phyloP scores from a whole-genome alignment of 1,140 invertebrate species.

The Chelonus insularis region DNA sequence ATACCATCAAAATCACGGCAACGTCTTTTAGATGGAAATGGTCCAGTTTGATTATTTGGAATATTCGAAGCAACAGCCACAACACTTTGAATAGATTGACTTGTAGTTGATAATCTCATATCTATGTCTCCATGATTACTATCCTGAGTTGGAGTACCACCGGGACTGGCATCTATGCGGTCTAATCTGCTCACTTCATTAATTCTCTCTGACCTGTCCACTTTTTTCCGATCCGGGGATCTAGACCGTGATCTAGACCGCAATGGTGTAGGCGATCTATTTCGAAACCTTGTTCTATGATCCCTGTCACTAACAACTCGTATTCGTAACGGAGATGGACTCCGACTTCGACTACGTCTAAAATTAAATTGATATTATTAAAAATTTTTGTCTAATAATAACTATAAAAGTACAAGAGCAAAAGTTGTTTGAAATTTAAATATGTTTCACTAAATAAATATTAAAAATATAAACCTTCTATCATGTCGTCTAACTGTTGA shows the following conservation, averaged over 20 bases:
- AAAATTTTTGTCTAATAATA: too few relatives aligned
- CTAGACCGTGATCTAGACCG: slow-evolving; percentile 54
- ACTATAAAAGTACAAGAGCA: too few relatives aligned
- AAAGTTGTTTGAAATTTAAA: too few relatives aligned
- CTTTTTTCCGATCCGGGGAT: slow-evolving; percentile 52
- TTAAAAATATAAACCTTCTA: slow-evolving; percentile 53
- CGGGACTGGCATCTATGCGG: slow-evolving; percentile 47
- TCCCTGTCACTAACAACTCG: slow-evolving; percentile 53
- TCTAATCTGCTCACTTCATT: slow-evolving; percentile 42
- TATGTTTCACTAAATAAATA: too few relatives aligned
- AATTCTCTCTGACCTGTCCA: slow-evolving; percentile 47
- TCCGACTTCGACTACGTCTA: slow-evolving; percentile 54
- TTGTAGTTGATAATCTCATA: slow-evolving; percentile 60
- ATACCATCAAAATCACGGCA: slow-evolving; percentile 75
- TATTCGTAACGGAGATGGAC: slow-evolving; percentile 51
- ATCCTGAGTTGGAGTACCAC: slow-evolving; percentile 64
- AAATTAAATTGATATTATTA: slow-evolving; percentile 14
- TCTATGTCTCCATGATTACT: slow-evolving; percentile 67
- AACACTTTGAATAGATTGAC: slow-evolving; percentile 64
- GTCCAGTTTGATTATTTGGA: slow-evolving; percentile 44
- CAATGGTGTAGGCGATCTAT: slow-evolving; percentile 59
- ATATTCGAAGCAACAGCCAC: slow-evolving; percentile 52
- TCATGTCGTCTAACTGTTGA: slow-evolving; percentile 55
- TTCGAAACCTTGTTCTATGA: slow-evolving; percentile 58
- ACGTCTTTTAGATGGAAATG: slow-evolving; percentile 63